Evolutionary conservation across 2,888 invertebrate species (phyloP).

Genomic region (Trypoxylon attenuatum): DNA sequence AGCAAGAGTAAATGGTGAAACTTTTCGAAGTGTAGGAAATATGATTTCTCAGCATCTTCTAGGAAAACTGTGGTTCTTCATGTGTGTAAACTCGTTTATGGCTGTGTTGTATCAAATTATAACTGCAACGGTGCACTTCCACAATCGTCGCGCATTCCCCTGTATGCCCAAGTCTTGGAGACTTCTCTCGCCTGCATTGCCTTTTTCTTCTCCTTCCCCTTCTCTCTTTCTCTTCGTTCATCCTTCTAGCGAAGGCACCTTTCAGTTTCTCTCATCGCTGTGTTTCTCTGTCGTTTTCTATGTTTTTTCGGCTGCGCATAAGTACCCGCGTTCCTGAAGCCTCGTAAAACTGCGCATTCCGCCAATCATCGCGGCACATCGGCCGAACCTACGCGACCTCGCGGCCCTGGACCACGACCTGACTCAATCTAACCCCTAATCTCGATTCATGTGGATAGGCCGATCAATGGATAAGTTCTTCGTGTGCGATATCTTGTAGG

Average conservation of each 20-base stretch:
- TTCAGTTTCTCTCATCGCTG: slow-evolving; percentile 8
- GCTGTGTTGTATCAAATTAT: slow-evolving; percentile 62
- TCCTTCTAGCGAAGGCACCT: too few relatives aligned
- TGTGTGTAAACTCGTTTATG: slow-evolving; percentile 59
- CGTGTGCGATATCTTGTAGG: too few relatives aligned
- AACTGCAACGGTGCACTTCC: slow-evolving; percentile 52
- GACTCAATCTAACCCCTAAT: slow-evolving; percentile 36
- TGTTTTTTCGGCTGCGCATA: slow-evolving; percentile 21
- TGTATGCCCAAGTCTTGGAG: slow-evolving; percentile 1
- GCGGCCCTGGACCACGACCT: slow-evolving; percentile 39
- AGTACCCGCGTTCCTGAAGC: slow-evolving; percentile 47
- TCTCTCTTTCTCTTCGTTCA: slow-evolving; percentile 5
- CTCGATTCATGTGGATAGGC: slow-evolving; percentile 31
- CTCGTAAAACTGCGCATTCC: slow-evolving; percentile 64
- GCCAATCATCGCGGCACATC: slow-evolving; percentile 59
- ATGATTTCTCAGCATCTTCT: slow-evolving; percentile 47
- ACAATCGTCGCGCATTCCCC: slow-evolving; percentile 19
- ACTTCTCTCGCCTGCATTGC: neutral
- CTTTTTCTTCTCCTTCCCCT: slow-evolving; percentile 5
- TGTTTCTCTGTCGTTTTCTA: neutral
- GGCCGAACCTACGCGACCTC: slow-evolving; percentile 44
- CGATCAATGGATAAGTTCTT: slow-evolving; percentile 46
- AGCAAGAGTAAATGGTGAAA: slow-evolving; percentile 25
- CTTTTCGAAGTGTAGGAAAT: slow-evolving; percentile 25
- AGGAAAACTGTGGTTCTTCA: slow-evolving; percentile 59